Evolutionary conservation across 2,888 invertebrate species (phyloP).

Genomic region (Leptopilina drosophilae): DNA sequence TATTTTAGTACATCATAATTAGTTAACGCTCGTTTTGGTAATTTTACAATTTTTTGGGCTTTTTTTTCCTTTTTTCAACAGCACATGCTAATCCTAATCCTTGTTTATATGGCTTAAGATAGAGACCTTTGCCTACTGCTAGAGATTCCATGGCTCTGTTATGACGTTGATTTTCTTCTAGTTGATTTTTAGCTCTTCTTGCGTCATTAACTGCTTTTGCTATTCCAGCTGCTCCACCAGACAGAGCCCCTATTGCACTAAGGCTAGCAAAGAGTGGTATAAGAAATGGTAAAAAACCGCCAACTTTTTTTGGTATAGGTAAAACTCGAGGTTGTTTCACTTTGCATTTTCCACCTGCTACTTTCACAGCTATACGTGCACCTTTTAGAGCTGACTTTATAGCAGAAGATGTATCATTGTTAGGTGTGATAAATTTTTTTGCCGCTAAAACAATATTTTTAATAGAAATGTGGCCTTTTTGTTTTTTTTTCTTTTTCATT

Average conservation of each 20-base stretch:
- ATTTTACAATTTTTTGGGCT: neutral
- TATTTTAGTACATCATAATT: neutral
- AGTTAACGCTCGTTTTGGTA: neutral
- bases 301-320: too few relatives aligned
- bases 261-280: neutral
- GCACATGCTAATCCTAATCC: neutral
- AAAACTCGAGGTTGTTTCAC: too few relatives aligned
- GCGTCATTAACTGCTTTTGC: slow-evolving; percentile 18
- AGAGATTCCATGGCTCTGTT: too few relatives aligned
- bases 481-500: neutral
- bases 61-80: neutral
- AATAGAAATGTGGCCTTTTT: neutral
- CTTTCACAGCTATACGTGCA: neutral
- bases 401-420: neutral
- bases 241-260: slow-evolving; percentile 26
- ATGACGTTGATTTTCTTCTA: too few relatives aligned
- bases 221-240: slow-evolving; percentile 43
- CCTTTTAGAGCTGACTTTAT: neutral
- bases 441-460: neutral
- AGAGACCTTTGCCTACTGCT: too few relatives aligned
- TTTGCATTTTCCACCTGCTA: too few relatives aligned
- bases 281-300: too few relatives aligned
- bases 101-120: neutral
- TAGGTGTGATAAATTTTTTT: neutral
- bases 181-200: slow-evolving; percentile 1